A percentile compares a stretch with the other conserved stretches of the same genome.
phyloP scores from a whole-genome alignment of 2,113 vertebrate species.

The Tympanuchus pallidicinctus region DNA sequence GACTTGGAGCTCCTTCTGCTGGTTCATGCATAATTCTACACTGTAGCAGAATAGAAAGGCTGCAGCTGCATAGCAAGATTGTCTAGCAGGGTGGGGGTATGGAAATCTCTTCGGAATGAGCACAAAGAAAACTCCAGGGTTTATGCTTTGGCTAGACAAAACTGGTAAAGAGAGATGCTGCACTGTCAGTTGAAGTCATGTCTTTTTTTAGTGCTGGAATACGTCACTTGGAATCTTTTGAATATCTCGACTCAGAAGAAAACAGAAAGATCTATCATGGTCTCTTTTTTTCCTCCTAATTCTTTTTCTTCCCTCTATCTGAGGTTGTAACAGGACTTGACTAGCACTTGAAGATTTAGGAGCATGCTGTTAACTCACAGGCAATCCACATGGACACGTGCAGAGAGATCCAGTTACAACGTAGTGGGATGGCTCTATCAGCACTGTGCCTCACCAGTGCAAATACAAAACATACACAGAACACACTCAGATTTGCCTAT shows the following conservation, averaged over 20 bases:
- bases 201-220: conserved; percentile 38
- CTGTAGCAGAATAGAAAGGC: neutral
- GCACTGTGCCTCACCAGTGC: neutral
- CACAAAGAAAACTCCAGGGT: conserved; percentile 11
- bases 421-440: neutral
- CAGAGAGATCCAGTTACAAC: neutral
- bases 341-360: neutral
- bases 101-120: neutral
- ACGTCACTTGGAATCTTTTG: neutral
- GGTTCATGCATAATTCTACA: conserved; percentile 41
- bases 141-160: conserved; percentile 10
- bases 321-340: neutral
- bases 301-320: neutral
- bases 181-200: neutral
- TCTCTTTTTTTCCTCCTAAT: neutral
- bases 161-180: conserved; percentile 27
- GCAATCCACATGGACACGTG: neutral
- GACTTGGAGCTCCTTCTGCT: conserved; percentile 74
- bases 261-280: neutral
- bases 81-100: neutral
- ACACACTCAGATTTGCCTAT: neutral
- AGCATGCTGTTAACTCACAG: neutral
- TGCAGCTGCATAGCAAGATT: conserved; percentile 2
- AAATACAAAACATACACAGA: neutral
- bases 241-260: conserved; percentile 25